Base-by-base conservation (phyloP, 2,113 vertebrate species). In the Aegithalos caudatus region DNA sequence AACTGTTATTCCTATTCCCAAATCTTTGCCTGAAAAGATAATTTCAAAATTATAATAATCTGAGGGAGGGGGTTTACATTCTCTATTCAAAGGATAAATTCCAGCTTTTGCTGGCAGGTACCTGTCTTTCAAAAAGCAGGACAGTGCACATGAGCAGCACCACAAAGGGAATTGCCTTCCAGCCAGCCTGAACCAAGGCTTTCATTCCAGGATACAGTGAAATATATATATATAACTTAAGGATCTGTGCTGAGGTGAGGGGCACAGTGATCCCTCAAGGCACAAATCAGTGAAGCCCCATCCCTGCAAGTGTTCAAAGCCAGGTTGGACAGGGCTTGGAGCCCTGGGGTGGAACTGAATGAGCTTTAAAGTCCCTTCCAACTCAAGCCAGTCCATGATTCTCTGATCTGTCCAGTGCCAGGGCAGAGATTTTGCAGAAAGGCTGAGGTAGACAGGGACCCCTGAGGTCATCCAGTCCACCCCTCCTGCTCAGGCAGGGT, bases 391-490 rank as follows among this genome's bases (percentile, higher is more conserved):
- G 33, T 45, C 86, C 23, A 4, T 7, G 17, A 5, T 8, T 57
- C 50, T 50, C 58, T 44, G 69, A 16, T 16, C 38, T 65, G n/a
- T 16, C 7, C 45, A 28, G 45, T 3, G n/a, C 31, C 45, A 61
- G n/a, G 45, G 17, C 81, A 81, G 78, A 57, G 73, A 40, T 44
- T 33, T 4, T 4, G 1, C 21, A 57, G 79, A n/a, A 53, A 4
- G 51, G 61, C 2, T 71, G 67, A 71, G 42, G 56, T 11, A 14
- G 20, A 37, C 7, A 50, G 47, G 24, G 37, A 81, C 12, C 45
- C 37, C 40, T 29, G 0, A 11, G 58, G 45, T 28, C 1, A 0
- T 2, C 35, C 35, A 22, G 47, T 20, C 61, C 42, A 66, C 12
- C 33, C 54, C 15, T 21, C 38, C 33, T 57, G 60, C 42, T 54